phyloP scores from a whole-genome alignment of 2,797 vertebrate genomes.

The Chiroxiphia lanceolata region DNA sequence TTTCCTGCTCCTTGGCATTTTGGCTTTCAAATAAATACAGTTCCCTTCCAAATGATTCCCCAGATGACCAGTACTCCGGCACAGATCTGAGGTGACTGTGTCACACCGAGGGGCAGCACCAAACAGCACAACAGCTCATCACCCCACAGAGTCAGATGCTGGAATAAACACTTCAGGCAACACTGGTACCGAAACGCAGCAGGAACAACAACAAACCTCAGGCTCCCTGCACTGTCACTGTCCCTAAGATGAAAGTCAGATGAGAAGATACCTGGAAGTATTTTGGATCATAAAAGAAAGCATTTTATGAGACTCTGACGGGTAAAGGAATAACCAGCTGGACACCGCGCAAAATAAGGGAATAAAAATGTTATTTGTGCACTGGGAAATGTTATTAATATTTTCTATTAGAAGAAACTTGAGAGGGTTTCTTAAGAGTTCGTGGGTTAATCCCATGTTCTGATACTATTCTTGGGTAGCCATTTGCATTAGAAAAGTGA shows the following conservation, averaged over 20 bases:
- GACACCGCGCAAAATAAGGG: not conserved
- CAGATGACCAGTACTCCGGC: not conserved
- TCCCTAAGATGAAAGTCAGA: not conserved
- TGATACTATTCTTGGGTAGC: not conserved
- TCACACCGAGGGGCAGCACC: not conserved
- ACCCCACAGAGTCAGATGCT: not conserved
- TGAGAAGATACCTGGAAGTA: not conserved
- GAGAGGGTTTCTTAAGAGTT: not conserved
- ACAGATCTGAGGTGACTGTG: not conserved
- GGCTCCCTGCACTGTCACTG: not conserved
- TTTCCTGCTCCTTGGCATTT: not conserved
- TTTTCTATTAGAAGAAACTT: not conserved
- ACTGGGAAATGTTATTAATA: not conserved
- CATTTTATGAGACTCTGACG: not conserved
- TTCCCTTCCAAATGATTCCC: not conserved
- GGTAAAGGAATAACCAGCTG: not conserved
- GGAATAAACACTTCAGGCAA: not conserved
- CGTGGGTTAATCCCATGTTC: not conserved
- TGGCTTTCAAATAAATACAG: not conserved
- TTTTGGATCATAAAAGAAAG: not conserved
- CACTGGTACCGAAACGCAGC: not conserved
- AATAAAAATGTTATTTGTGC: not conserved
- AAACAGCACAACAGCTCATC: not conserved
- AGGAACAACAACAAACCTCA: not conserved
- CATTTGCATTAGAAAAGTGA: not conserved